phyloP scores from a whole-genome alignment of 1,140 invertebrate genomes.

The Nixonia krombeini region DNA sequence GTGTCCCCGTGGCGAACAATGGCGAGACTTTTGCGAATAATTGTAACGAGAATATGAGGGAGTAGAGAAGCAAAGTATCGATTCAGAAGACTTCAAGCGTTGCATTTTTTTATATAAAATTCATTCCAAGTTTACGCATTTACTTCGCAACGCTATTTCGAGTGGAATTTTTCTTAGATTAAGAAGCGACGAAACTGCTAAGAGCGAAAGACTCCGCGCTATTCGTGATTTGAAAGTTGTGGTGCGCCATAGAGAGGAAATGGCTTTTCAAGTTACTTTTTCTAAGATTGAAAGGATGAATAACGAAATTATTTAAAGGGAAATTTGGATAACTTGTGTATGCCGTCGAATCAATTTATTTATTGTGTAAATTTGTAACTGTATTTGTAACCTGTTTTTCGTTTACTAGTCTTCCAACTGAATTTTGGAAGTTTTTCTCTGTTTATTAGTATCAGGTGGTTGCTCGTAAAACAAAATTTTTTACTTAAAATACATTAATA shows the following conservation, averaged over 20 bases:
- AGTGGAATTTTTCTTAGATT: constrained; percentile 39
- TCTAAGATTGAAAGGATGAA: background rate
- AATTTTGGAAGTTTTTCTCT: background rate
- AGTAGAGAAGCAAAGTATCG: constrained; percentile 1
- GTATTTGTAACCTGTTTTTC: background rate
- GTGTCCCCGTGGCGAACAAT: constrained; percentile 17
- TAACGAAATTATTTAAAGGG: background rate
- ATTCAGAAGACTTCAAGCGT: background rate
- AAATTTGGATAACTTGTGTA: no score
- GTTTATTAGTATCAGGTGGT: no score
- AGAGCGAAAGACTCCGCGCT: constrained; percentile 8
- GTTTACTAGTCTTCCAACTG: background rate
- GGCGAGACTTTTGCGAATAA: background rate
- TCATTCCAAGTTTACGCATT: constrained; percentile 62
- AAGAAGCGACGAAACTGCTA: constrained; percentile 50
- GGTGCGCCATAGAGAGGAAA: constrained; percentile 7
- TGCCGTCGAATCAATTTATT: no score
- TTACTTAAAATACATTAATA: no score
- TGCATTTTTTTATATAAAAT: constrained; percentile 5
- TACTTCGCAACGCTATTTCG: constrained; percentile 43
- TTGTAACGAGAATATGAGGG: constrained; percentile 1
- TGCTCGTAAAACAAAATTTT: no score
- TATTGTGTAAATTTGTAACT: background rate
- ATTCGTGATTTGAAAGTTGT: constrained; percentile 3
- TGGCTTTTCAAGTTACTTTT: constrained; percentile 17